These are phyloP conservation scores for Neosilurus hyrtlii DNA, from an alignment of 2,797 vertebrate species.

Conservation along the genomic window DNA sequence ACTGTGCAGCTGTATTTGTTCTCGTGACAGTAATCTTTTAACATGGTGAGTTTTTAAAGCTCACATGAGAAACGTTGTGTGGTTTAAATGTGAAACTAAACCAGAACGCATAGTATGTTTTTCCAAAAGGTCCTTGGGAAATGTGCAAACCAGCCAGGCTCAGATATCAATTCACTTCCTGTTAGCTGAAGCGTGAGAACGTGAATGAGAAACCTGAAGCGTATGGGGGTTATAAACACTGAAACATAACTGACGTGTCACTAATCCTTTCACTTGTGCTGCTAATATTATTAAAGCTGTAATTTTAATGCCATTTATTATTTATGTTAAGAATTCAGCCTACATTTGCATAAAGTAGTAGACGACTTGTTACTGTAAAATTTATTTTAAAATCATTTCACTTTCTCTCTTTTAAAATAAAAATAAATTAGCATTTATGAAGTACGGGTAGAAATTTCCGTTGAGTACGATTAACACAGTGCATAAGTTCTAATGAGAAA, in stretches of 20 bases:
- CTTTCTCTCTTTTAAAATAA: background rate
- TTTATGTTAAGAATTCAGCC: background rate
- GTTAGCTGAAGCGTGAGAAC: background rate
- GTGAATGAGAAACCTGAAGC: background rate
- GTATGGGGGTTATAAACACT: background rate
- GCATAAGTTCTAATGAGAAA: background rate
- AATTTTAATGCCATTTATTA: background rate
- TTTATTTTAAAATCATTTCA: background rate
- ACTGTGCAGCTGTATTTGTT: background rate
- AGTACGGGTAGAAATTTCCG: background rate
- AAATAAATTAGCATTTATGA: background rate
- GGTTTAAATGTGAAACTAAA: background rate
- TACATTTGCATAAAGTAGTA: background rate
- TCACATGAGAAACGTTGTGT: background rate
- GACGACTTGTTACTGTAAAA: background rate
- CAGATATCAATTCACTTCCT: constrained; percentile 29
- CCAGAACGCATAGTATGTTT: background rate
- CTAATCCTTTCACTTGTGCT: background rate
- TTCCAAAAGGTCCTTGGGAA: constrained; percentile 14
- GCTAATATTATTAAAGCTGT: background rate
- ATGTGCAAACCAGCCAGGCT: background rate
- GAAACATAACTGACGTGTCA: background rate
- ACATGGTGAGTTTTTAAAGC: background rate
- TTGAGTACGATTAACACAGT: background rate
- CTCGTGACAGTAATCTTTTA: background rate